Evolutionary conservation across 2,797 vertebrate species (phyloP).

Genomic region (Petrocephalus sullivani): DNA sequence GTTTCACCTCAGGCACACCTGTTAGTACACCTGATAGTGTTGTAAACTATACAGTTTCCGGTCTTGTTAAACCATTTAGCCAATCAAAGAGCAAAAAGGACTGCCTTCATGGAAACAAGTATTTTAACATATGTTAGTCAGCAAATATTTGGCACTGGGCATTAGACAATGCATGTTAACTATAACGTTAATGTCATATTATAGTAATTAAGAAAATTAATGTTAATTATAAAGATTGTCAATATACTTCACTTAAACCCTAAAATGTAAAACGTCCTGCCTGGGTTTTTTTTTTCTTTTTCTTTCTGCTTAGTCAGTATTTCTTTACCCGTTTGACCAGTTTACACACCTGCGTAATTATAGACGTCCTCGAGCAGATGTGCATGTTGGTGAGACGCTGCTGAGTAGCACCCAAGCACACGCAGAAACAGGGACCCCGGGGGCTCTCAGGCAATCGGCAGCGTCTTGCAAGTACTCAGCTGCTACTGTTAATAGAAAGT

Average conservation of each 20-base stretch:
- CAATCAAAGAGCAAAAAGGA: background rate
- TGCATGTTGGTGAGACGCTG: background rate
- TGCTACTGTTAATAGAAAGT: background rate
- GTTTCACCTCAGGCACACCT: background rate
- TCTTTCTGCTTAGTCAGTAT: background rate
- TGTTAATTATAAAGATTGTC: background rate
- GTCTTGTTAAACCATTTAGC: background rate
- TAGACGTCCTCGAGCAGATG: background rate
- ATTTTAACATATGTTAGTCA: background rate
- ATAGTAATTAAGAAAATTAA: too few species aligned
- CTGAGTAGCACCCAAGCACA: background rate
- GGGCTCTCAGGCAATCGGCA: background rate
- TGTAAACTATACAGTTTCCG: background rate
- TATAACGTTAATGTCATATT: too few species aligned
- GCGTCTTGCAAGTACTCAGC: background rate
- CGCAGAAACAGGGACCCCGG: background rate
- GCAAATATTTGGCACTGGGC: background rate
- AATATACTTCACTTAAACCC: background rate
- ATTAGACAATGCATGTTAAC: background rate
- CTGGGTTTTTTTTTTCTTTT: background rate
- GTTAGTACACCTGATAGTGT: background rate
- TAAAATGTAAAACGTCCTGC: background rate
- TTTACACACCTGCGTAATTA: background rate
- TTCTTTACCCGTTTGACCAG: background rate
- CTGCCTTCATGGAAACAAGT: background rate